Evolutionary conservation across 53 echinoderm and acorn worm species (phyloP), one percentile per base, ranked within the genome.

Genomic region (Paracentrotus lividus): DNA sequence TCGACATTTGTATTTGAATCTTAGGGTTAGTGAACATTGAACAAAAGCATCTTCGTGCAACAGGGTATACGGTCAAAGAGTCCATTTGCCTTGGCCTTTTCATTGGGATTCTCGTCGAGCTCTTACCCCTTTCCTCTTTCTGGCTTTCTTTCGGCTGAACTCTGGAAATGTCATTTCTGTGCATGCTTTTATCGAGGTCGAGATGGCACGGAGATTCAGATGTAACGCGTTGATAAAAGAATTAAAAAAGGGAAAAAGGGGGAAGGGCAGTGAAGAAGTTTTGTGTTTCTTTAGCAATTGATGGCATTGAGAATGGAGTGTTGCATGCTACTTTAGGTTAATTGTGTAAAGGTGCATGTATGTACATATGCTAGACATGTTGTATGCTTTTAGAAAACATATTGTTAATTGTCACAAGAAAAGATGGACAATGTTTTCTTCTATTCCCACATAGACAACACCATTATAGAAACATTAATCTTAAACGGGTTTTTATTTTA

Each of bases 101-200:
- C n/a, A 49, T 44, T 10, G 44, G 15, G 81, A 81, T 45, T 81
- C 81, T 7, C 47, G 9, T 45, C 6, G 15, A 23, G 14, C 47
- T 49, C 12, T 81, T 45, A 47, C 44, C 81, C 81, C 47, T 47
- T 81, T 27, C 81, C 13, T 13, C 24, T 81, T 49, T 47, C 6
- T 81, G 44, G 9, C 27, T 49, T 26, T 6, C 40, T 81, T n/a
- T 81, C 10, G 81, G 47, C 16, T 45, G 81, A 81, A 45, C 81
- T 81, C 45, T 81, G 81, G n/a, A 81, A 47, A 81, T 81, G 81
- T 47, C 81, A 81, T 13, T 26, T 81, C n/a, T 81, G 8, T 47
- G n/a, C 21, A 81, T n/a, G 81, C 81, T 81, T 81, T 81, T 81
- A 81, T 81, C 81, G 81, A 81, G 81, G 47, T 26, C 47, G 81